Base-by-base conservation (phyloP, 2,888 invertebrate species). In the Cerastoderma edule region DNA sequence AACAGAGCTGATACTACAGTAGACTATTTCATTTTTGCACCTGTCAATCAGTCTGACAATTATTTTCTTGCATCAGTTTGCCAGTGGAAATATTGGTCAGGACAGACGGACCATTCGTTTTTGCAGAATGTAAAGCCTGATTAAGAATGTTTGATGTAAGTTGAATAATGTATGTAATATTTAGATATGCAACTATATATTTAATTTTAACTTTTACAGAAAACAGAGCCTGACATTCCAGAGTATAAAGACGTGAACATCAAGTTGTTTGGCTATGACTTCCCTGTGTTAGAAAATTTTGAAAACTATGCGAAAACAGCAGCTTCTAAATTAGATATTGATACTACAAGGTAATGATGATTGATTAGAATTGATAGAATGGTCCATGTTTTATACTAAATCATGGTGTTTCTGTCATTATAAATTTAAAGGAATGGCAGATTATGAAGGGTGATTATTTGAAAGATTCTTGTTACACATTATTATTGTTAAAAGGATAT, bases 251-350 rank as follows among this genome's bases (percentile, higher is more conserved):
- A 94, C 19, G 89, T 98, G 19, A 96, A 96, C 92, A 93, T 98
- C 28, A 95, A 96, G 93, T 92, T 98, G 54, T 96, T 95, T 89
- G 96, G 97, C 0, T 96, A 97, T 91, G 96, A 97, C 91, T 98
- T 94, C 93, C 94, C 96, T 3, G 88, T 96, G 5, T 92, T 98
- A 67, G 98, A 98, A 93, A 95, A 94, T 79, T 97, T 95, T 90
- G 72, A 81, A 89, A 95, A 95, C 86, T 95, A 96, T 90, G 93
- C 97, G 44, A 96, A 97, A 88, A 95, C 94, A 19, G 44, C 85
- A 35, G 78, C 86, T 6, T 73, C 75, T 5, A 64, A 57, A 6
- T 74, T 91, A 8, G 86, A 81, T 1, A 54, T 91, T 22, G 85
- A 85, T 0, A 77, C 83, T 32, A 82, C 85, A 57, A 77, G 74